Conservation (phyloP, 2,888 invertebrate genomes). For the Ectropis crepuscularia region DNA sequence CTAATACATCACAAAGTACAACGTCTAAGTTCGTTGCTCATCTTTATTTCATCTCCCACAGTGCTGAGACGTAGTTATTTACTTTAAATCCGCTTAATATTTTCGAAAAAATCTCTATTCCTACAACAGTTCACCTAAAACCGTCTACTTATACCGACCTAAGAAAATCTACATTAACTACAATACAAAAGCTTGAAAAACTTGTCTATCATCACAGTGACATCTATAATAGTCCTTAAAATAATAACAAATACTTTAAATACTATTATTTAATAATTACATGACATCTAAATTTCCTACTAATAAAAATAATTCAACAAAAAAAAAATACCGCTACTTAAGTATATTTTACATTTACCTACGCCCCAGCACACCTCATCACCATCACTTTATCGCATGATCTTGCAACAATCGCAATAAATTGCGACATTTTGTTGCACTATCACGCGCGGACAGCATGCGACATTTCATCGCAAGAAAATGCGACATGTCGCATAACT, state of each 20-base stretch:
- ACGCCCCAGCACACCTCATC: constrained; percentile 13
- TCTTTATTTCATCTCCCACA: neutral
- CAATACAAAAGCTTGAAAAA: constrained; percentile 26
- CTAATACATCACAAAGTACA: neutral
- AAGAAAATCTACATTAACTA: constrained; percentile 6
- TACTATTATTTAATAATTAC: no score
- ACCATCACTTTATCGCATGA: no score
- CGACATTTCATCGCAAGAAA: constrained; percentile 18
- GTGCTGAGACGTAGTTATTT: constrained; percentile 21
- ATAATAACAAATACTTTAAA: no score
- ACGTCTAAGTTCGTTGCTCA: constrained; percentile 20
- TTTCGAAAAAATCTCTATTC: neutral
- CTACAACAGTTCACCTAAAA: neutral
- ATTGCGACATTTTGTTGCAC: constrained; percentile 6
- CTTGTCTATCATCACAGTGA: constrained; percentile 24
- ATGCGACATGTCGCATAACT: constrained; percentile 25
- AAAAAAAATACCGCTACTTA: constrained; percentile 3
- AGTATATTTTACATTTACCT: constrained; percentile 10
- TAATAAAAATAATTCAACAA: neutral
- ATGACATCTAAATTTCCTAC: neutral
- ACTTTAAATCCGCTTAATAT: neutral
- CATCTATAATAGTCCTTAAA: neutral
- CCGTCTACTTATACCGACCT: neutral
- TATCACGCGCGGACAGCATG: constrained; percentile 1
- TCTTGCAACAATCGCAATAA: no score